Evolutionary conservation across 1,140 invertebrate species (phyloP).

Genomic region (Hesperophylax magnus): DNA sequence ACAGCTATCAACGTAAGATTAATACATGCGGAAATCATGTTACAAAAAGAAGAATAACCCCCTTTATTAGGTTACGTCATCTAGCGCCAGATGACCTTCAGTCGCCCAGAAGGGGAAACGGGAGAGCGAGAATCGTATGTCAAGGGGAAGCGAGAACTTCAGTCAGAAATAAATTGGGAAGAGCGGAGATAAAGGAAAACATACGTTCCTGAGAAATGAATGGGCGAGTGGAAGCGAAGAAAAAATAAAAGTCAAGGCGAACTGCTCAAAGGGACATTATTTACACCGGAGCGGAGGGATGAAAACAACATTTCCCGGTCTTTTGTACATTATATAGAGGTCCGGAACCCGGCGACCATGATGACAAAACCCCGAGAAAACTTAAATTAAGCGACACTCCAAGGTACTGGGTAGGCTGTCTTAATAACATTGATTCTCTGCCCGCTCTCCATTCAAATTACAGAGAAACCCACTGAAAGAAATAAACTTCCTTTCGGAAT

Average conservation of each 20-base stretch:
- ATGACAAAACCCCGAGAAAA: background rate
- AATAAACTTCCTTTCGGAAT: background rate
- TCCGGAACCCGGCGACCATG: background rate
- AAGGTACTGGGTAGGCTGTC: background rate
- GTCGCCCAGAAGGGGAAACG: background rate
- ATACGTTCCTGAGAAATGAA: conserved; percentile 18
- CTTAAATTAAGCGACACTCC: background rate
- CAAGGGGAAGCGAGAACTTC: conserved; percentile 18
- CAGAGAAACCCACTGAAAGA: background rate
- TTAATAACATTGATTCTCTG: background rate
- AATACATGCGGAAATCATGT: too few relatives aligned
- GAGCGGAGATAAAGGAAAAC: conserved; percentile 16
- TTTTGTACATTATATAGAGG: background rate
- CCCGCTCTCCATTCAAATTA: background rate
- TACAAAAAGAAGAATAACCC: too few relatives aligned
- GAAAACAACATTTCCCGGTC: conserved; percentile 1
- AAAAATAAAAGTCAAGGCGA: background rate
- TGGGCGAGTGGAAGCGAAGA: background rate
- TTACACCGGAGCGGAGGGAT: background rate
- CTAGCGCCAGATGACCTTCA: background rate
- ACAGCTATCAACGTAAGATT: too few relatives aligned
- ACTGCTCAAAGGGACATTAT: background rate
- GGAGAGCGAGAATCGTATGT: conserved; percentile 6
- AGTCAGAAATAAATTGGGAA: conserved; percentile 6
- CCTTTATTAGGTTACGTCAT: too few relatives aligned